Percentiles rank a stretch among this genome's conserved stretches.
These are phyloP conservation scores for Dreissena polymorpha DNA, from an alignment of 1,140 invertebrate species.

Conservation along the genomic window DNA sequence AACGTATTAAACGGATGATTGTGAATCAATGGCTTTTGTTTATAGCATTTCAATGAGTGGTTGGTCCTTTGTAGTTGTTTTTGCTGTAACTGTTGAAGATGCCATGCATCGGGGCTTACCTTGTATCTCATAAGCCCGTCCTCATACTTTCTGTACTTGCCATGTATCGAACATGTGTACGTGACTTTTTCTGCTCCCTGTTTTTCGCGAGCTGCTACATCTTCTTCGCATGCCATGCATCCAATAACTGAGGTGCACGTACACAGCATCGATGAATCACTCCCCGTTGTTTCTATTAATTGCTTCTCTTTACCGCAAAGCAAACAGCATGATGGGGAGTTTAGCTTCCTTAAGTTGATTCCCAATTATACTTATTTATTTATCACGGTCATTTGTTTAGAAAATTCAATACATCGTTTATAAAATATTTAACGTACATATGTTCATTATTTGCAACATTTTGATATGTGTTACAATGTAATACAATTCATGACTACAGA, in stretches of 20 bases:
- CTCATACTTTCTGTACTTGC: slow-evolving; percentile 46
- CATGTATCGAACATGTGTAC: slow-evolving; percentile 33
- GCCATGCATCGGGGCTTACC: not conserved
- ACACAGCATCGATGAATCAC: not conserved
- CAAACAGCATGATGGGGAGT: not conserved
- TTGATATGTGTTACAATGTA: no score
- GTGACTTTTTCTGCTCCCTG: not conserved
- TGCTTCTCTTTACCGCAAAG: not conserved
- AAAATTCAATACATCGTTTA: no score
- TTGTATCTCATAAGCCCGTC: slow-evolving; percentile 42
- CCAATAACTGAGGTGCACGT: slow-evolving; percentile 25
- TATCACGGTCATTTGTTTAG: not conserved
- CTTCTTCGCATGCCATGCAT: slow-evolving; percentile 29
- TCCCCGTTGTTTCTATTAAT: not conserved
- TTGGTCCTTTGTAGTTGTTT: no score
- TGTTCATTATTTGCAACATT: no score
- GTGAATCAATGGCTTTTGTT: no score
- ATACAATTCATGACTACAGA: no score
- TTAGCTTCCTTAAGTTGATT: slow-evolving; percentile 39
- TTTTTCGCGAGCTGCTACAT: not conserved
- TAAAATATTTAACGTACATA: no score
- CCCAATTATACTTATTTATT: slow-evolving; percentile 3
- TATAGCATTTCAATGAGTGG: no score
- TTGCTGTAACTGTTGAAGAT: no score
- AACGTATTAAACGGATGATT: no score